Conservation (phyloP, 2,113 vertebrate species). For the Gymnocephalus cernua region DNA sequence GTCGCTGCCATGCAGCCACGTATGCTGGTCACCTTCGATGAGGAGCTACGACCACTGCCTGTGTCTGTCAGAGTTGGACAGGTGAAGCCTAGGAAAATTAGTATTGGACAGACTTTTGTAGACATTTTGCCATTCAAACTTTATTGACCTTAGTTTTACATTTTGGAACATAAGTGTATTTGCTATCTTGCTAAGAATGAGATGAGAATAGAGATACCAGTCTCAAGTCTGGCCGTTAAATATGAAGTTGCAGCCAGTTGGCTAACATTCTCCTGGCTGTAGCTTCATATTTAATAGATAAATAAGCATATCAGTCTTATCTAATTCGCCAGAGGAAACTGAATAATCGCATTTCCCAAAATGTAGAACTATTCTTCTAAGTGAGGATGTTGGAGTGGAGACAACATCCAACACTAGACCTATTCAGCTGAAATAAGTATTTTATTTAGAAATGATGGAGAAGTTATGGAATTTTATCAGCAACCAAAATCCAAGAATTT, state of each 20-base stretch:
- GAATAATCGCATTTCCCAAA: background rate
- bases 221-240: no score
- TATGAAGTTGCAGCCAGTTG: no score
- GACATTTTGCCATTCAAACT: background rate
- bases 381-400: background rate
- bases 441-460: background rate
- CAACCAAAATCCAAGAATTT: background rate
- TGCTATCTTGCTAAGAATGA: background rate
- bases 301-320: no score
- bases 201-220: background rate
- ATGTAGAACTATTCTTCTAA: background rate
- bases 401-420: background rate
- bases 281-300: background rate
- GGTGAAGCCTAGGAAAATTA: constrained; percentile 80
- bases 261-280: no score
- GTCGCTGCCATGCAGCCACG: constrained; percentile 99
- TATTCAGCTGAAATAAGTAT: background rate
- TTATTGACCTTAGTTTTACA: background rate
- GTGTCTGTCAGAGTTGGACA: constrained; percentile 98
- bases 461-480: background rate
- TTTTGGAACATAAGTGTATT: background rate
- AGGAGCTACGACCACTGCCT: constrained; percentile 93
- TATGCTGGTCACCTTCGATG: constrained; percentile 98
- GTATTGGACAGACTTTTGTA: background rate
- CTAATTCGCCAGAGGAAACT: background rate